These are phyloP conservation scores for Rhabdophis nuchalis DNA, from an alignment of 2,797 vertebrate species.

Conservation along the genomic window DNA sequence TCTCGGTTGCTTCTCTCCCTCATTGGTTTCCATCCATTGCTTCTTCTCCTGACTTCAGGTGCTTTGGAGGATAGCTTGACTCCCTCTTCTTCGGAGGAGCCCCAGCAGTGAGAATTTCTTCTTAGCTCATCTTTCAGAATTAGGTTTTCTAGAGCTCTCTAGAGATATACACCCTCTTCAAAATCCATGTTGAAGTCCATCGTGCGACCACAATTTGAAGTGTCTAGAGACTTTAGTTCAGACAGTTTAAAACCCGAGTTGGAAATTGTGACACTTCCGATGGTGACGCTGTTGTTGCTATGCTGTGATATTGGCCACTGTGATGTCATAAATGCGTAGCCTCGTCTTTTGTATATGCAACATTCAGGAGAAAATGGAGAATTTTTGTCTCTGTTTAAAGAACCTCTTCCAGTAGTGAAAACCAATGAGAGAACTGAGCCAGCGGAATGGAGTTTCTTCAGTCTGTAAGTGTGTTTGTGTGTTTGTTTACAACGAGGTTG, in stretches of 20 bases:
- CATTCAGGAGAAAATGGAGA: background rate
- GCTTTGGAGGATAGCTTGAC: background rate
- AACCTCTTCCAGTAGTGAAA: background rate
- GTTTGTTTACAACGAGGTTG: background rate
- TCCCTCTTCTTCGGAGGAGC: background rate
- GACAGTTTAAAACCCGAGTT: background rate
- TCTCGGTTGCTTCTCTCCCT: no score
- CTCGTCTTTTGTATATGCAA: background rate
- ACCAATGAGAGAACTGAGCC: background rate
- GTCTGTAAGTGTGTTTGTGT: background rate
- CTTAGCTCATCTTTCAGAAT: background rate
- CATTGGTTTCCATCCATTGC: background rate
- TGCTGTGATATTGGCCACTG: constrained; percentile 11
- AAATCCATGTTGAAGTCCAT: background rate
- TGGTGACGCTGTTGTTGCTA: background rate
- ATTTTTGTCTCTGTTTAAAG: background rate
- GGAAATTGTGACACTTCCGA: background rate
- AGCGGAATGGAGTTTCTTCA: background rate
- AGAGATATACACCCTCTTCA: no score
- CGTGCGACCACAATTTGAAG: background rate
- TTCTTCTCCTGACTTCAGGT: background rate
- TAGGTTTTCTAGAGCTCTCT: background rate
- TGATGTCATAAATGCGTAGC: background rate
- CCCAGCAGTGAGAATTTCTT: background rate
- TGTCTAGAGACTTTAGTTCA: no score